A percentile compares a stretch with the other conserved stretches of the same genome.
These are phyloP conservation scores for Zoanthus solanderi DNA, from an alignment of 92 coral and sea anemone species.

Conservation along the genomic window DNA sequence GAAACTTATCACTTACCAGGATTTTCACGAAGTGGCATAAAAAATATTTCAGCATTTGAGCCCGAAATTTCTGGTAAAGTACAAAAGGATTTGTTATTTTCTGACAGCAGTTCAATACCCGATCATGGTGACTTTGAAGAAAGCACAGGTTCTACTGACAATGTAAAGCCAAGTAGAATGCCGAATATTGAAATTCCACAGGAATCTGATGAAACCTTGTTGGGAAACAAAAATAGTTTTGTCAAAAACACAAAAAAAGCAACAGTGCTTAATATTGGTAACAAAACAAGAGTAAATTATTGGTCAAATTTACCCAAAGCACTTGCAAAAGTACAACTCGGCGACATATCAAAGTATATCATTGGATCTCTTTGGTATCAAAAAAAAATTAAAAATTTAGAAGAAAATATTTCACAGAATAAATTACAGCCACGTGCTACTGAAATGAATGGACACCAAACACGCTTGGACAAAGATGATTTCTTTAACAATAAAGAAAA, in stretches of 20 bases:
- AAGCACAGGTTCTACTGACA: background rate
- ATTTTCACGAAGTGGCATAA: background rate
- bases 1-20: background rate
- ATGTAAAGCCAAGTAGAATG: background rate
- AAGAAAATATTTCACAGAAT: background rate
- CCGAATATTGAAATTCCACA: background rate
- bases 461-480: background rate
- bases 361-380: background rate
- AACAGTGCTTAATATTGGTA: background rate
- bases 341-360: background rate
- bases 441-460: background rate
- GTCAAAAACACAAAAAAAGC: background rate
- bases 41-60: background rate
- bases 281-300: background rate
- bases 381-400: background rate
- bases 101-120: background rate
- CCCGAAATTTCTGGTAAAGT: slow-evolving; percentile 31
- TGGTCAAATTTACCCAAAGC: background rate
- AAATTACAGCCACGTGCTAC: background rate
- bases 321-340: background rate
- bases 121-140: background rate
- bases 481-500: background rate
- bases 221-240: background rate
- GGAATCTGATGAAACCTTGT: background rate
- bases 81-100: background rate